phyloP scores from a whole-genome alignment of 2,797 vertebrate species.

The Sparidentex hasta region DNA sequence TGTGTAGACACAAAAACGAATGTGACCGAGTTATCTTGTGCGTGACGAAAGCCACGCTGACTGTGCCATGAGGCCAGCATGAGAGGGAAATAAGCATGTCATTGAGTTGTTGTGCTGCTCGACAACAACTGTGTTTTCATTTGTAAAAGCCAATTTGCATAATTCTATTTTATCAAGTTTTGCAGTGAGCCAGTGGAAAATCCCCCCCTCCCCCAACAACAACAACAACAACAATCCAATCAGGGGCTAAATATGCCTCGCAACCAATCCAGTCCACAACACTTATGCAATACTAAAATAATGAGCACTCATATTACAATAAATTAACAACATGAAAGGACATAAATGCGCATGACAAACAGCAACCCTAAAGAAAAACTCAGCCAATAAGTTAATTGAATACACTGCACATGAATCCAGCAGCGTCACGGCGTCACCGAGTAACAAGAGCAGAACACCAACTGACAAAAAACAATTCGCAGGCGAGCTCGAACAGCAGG shows the following conservation, averaged over 20 bases:
- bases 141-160: conserved; percentile 10
- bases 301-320: not conserved
- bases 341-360: not conserved
- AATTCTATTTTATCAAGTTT: conserved; percentile 16
- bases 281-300: not conserved
- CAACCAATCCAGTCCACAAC: conserved; percentile 16
- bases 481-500: not conserved
- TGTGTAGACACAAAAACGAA: not conserved
- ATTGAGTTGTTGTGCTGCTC: conserved; percentile 7
- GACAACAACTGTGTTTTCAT: conserved; percentile 17
- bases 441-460: not conserved
- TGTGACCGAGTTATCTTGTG: not conserved
- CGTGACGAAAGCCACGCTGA: conserved; percentile 3
- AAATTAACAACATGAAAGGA: not conserved
- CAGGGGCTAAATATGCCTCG: conserved; percentile 5
- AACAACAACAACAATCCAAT: conserved; percentile 19
- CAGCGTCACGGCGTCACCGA: not conserved
- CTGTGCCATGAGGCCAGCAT: conserved; percentile 4
- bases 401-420: not conserved
- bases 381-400: conserved; percentile 4
- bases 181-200: conserved; percentile 8
- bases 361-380: not conserved
- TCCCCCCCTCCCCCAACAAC: not conserved
- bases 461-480: too few species aligned
- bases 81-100: conserved; percentile 4